A percentile compares a stretch with the other conserved stretches of the same genome.
These are phyloP conservation scores for Enteromius anoplus DNA, from an alignment of 2,797 vertebrate genomes.

Conservation along the genomic window DNA sequence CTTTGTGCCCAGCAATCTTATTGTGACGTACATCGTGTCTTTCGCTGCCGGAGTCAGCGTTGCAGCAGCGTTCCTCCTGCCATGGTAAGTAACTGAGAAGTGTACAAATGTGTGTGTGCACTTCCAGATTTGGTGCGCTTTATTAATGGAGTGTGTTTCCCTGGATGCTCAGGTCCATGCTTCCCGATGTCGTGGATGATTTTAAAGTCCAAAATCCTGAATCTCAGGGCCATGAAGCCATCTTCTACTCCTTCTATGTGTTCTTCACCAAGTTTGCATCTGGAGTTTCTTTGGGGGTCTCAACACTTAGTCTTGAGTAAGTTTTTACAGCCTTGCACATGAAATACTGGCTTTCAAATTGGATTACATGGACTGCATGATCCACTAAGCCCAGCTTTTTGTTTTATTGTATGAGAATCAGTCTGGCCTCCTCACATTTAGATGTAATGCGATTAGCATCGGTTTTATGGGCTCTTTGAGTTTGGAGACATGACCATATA, in stretches of 20 bases:
- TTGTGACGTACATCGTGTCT: constrained; percentile 87
- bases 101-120: neutral
- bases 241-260: constrained; percentile 98
- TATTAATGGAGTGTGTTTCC: neutral
- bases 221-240: constrained; percentile 88
- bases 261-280: constrained; percentile 99
- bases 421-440: constrained; percentile 10
- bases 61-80: constrained; percentile 91
- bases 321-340: constrained; percentile 59
- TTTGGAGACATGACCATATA: constrained; percentile 1
- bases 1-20: constrained; percentile 82
- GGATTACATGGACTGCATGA: constrained; percentile 27
- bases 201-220: constrained; percentile 90
- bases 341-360: constrained; percentile 20
- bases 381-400: constrained; percentile 6
- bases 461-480: neutral
- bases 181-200: constrained; percentile 94
- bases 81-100: constrained; percentile 82
- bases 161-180: constrained; percentile 87
- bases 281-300: constrained; percentile 92
- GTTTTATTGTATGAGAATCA: constrained; percentile 19
- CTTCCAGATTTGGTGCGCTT: neutral
- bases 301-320: constrained; percentile 96
- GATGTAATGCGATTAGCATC: constrained; percentile 43
- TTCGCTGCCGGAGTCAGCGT: constrained; percentile 89